Conservation (phyloP, 2,888 invertebrate species). For the Uropetala carovei region DNA sequence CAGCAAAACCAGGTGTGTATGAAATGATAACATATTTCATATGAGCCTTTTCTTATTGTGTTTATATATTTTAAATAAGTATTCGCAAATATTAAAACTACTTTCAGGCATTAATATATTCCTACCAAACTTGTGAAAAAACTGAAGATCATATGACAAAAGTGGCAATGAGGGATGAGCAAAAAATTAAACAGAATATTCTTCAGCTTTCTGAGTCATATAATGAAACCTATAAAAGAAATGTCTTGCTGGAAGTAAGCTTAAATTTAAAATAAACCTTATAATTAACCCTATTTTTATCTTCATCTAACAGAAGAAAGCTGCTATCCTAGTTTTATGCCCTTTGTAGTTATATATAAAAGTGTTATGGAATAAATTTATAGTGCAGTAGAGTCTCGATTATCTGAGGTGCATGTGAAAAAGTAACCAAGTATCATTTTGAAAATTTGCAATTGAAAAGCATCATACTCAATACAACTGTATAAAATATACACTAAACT, state of each 20-base stretch:
- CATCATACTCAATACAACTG: no score
- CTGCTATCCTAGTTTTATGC: neutral
- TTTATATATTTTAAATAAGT: neutral
- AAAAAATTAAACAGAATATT: neutral
- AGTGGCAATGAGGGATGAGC: conserved; percentile 12
- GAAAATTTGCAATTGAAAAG: no score
- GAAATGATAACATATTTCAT: neutral
- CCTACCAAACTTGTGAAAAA: conserved; percentile 18
- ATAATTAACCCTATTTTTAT: neutral
- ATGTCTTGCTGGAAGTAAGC: neutral
- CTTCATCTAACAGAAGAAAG: neutral
- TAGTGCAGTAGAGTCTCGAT: no score
- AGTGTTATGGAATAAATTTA: neutral
- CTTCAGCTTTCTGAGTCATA: neutral
- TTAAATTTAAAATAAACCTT: neutral
- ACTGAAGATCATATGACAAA: conserved; percentile 47
- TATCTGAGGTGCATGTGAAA: no score
- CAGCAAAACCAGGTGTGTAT: conserved; percentile 24
- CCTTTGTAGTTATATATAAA: neutral
- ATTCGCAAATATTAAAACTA: neutral
- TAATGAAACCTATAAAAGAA: neutral
- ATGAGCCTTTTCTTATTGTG: neutral
- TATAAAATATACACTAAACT: no score
- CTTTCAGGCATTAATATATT: conserved; percentile 34
- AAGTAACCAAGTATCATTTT: no score